Evolutionary conservation across 30 jellyfish, hydroid and myxozoan species (phyloP).

Genomic region (Calvadosia cruxmelitensis): DNA sequence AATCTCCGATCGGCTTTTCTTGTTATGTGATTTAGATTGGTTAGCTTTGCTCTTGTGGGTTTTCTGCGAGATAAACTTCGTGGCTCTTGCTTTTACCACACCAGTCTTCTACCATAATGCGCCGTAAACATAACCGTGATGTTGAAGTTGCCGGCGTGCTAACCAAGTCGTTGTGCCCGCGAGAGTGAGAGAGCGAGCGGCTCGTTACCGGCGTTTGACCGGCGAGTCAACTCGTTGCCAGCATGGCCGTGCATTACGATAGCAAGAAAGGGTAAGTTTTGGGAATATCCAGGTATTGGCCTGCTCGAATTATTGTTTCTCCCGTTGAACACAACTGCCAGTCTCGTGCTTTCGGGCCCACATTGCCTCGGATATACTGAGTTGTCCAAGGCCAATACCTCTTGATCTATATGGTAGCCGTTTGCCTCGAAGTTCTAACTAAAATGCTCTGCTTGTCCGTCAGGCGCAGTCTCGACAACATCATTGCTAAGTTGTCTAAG

Average conservation of each 20-base stretch:
- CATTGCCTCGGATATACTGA: background rate
- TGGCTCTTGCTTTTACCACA: background rate
- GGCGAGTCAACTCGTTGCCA: background rate
- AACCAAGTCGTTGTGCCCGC: no score
- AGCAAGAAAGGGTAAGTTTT: constrained; percentile 60
- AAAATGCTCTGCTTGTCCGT: no score
- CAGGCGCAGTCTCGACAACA: constrained; percentile 66
- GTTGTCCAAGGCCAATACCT: no score
- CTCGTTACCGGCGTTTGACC: constrained; percentile 13
- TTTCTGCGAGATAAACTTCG: background rate
- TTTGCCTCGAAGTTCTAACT: constrained; percentile 1
- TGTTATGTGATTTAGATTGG: background rate
- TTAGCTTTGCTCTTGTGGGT: background rate
- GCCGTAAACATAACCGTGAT: background rate
- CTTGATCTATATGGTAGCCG: no score
- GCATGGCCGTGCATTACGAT: constrained; percentile 38
- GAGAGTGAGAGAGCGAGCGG: background rate
- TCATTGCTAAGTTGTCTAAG: constrained; percentile 61
- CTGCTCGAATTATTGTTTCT: no score
- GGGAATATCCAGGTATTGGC: no score
- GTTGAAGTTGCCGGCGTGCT: background rate
- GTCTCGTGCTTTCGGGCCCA: no score
- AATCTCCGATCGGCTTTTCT: background rate
- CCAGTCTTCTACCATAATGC: background rate
- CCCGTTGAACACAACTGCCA: no score